Conservation (phyloP, 1,140 invertebrate species). For the Dryas iulia region DNA sequence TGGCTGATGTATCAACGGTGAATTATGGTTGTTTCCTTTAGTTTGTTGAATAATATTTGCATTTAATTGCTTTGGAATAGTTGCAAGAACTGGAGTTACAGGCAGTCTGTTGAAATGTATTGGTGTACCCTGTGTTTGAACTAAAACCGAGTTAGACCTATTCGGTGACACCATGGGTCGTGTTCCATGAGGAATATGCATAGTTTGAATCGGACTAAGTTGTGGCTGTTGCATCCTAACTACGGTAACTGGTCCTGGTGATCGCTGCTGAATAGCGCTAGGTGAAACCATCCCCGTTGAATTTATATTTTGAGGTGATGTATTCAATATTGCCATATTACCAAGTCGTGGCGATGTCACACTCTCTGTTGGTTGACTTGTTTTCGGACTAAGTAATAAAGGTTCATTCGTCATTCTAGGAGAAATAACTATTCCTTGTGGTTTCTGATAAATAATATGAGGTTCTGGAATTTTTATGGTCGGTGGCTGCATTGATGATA, state of each 20-base stretch:
- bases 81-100: conserved; percentile 79
- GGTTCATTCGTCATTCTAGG: conserved; percentile 68
- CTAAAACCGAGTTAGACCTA: conserved; percentile 70
- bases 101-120: conserved; percentile 77
- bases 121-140: conserved; percentile 68
- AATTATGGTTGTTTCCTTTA: conserved; percentile 50
- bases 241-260: conserved; percentile 73
- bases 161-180: conserved; percentile 76
- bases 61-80: conserved; percentile 80
- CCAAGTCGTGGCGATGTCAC: conserved; percentile 63
- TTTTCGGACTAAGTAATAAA: conserved; percentile 70
- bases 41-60: conserved; percentile 77
- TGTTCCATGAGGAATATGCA: conserved; percentile 62
- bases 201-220: conserved; percentile 71
- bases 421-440: conserved; percentile 77
- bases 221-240: conserved; percentile 79
- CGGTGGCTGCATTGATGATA: conserved; percentile 78
- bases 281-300: conserved; percentile 55
- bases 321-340: conserved; percentile 69
- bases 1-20: conserved; percentile 54
- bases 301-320: conserved; percentile 61
- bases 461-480: conserved; percentile 82
- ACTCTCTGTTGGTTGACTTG: conserved; percentile 56
- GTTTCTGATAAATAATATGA: conserved; percentile 80
- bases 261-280: conserved; percentile 62